Conservation (phyloP, 1,140 invertebrate species). For the Choristoneura fumiferana region DNA sequence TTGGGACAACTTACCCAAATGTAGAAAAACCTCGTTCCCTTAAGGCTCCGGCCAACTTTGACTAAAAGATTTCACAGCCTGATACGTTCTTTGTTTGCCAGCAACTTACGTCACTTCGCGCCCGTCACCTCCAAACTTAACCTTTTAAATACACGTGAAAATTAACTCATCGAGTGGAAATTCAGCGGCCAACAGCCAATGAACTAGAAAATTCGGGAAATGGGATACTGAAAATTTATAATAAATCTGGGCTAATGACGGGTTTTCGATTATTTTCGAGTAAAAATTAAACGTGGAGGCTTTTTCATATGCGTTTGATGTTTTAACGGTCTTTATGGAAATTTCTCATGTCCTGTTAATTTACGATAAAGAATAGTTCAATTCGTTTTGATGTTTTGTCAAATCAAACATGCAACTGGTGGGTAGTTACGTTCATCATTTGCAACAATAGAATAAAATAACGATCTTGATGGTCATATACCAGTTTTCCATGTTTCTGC, state of each 20-base stretch:
- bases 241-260: slow-evolving; percentile 6
- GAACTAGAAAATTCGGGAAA: slow-evolving; percentile 28
- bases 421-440: slow-evolving; percentile 39
- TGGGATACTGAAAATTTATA: slow-evolving; percentile 6
- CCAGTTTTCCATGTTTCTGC: slow-evolving; percentile 49
- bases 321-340: no score
- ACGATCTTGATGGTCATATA: slow-evolving; percentile 62
- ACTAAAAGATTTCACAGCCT: slow-evolving; percentile 7
- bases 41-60: background rate
- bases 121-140: slow-evolving; percentile 3
- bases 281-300: no score
- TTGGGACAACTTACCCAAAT: slow-evolving; percentile 6
- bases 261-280: background rate
- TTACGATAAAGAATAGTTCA: no score
- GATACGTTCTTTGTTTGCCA: slow-evolving; percentile 6
- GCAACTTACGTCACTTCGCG: background rate
- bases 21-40: background rate
- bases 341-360: no score
- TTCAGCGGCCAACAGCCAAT: slow-evolving; percentile 27
- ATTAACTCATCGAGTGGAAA: slow-evolving; percentile 26
- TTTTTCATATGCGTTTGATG: no score
- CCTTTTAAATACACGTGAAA: background rate
- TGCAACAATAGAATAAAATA: slow-evolving; percentile 51
- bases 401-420: slow-evolving; percentile 34
- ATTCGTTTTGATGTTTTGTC: slow-evolving; percentile 19